phyloP scores from a whole-genome alignment of 1,140 invertebrate species.

The Yoshiicerus persimilis region DNA sequence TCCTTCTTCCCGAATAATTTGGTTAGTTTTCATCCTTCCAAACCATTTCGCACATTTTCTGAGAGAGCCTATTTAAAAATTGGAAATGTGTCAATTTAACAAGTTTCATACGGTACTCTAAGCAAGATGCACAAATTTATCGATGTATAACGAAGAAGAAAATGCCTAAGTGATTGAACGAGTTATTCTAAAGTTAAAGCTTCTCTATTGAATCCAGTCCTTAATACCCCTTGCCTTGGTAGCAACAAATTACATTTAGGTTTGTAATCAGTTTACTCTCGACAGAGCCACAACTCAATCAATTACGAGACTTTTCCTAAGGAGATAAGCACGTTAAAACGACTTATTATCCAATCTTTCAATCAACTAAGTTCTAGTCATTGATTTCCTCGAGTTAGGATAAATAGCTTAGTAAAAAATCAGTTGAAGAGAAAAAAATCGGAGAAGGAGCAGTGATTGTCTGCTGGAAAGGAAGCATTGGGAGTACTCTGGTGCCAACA shows the following conservation, averaged over 20 bases:
- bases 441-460: neutral
- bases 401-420: conserved; percentile 5
- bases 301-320: neutral
- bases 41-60: neutral
- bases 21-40: neutral
- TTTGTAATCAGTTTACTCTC: neutral
- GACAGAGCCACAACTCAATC: neutral
- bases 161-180: neutral
- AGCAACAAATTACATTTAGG: neutral
- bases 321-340: neutral
- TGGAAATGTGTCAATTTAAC: neutral
- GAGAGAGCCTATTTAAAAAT: neutral
- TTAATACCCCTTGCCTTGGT: neutral
- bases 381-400: neutral
- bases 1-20: neutral
- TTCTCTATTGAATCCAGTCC: neutral
- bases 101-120: neutral
- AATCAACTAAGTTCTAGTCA: neutral
- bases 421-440: neutral
- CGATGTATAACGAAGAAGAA: neutral
- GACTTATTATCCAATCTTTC: neutral
- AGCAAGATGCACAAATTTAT: neutral
- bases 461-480: neutral
- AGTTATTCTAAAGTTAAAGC: neutral
- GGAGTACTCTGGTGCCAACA: conserved; percentile 7